Evolutionary conservation across 2,888 invertebrate species (phyloP), one percentile per base, ranked within the genome.

Genomic region (Drosophila borealis): DNA sequence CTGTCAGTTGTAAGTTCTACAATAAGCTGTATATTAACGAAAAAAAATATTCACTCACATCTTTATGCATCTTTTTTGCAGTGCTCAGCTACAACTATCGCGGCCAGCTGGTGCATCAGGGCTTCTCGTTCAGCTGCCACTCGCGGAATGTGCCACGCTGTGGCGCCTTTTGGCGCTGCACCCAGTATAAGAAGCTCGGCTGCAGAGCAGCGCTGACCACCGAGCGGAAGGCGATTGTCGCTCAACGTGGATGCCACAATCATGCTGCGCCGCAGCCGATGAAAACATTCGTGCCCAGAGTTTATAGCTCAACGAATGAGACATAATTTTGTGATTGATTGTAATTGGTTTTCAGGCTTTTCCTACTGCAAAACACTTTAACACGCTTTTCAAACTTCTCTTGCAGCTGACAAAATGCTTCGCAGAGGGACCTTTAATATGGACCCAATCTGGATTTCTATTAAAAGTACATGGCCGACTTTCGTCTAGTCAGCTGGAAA

Each of bases 161-260:
- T 45, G 61, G 84, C 21, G 89, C 90, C 3, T 74, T 89, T 42
- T 92, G 92, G 92, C 90, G 91, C 3, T 93, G 92, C 66, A 76
- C 80, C 0, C 79, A 74, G 11, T 89, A 91, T 41, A 81, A 80
- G 19, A 91, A 90, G 69, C 67, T 69, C 1, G 86, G 84, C 44
- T 93, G 92, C 62, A 68, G 84, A 1, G 89, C 90, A 0, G 71
- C 78, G 0, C 76, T 92, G 56, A 90, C 89, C 36, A 93, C 92
- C 2, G 85, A 79, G 42, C 83, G 84, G 3, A 92, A 92, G 70
- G 3, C 73, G 2, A 80, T 90, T 4, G 69, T 83, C 11, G 54
- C 57, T 0, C 61, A 85, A 8, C 84, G 80, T 36, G 89, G 89
- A 3, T 46, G 55, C 17, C 92, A 92, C 70, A 92, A 91, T 78